Evolutionary conservation across 2,888 invertebrate genomes (phyloP), one percentile per base, ranked within the genome.

Genomic region (Drosophila longiperda): DNA sequence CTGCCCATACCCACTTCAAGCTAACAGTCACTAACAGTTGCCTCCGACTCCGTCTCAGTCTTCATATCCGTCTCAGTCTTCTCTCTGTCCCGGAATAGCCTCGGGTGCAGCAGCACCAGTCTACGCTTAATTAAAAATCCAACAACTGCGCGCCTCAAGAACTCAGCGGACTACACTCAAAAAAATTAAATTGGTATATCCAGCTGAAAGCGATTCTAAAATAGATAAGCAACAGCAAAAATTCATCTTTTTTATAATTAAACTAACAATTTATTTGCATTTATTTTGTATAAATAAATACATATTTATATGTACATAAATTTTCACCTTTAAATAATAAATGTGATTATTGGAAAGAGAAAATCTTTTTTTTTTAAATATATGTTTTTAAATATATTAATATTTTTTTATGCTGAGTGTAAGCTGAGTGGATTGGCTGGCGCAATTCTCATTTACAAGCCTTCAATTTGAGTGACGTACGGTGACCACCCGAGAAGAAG

Each of bases 381-480:
- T 34, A 38, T n/a, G n/a, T 38, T 17, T 23, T 3, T 48, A 8
- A 48, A 48, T 48, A 7, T 23, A 48, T 0, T 15, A 7, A 11
- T 29, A 6, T 29, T 5, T 52, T 9, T 36, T 12, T 57, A 3
- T 1, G 8, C 45, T 23, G 15, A 57, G 57, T 57, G 57, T 42
- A 57, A 9, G 6, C 20, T 20, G 20, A 29, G 9, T 32, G 38
- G 40, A 40, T 57, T 38, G 54, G 67, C 67, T 68, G 63, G 72
- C 80, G 69, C 78, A 80, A 77, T 82, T 87, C 87, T 88, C 90
- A 89, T 87, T 87, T 90, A 81, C 81, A 73, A 83, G 77, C 83
- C 89, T 82, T 88, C 90, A 88, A 86, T 81, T 82, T 87, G 87
- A 86, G 80, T 87, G 90, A 90, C 89, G 80, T 82, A 71, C 87